A percentile compares a stretch with the other conserved stretches of the same genome.
Evolutionary conservation across 2,113 vertebrate genomes (phyloP).

Genomic region (Psettodes erumei): DNA sequence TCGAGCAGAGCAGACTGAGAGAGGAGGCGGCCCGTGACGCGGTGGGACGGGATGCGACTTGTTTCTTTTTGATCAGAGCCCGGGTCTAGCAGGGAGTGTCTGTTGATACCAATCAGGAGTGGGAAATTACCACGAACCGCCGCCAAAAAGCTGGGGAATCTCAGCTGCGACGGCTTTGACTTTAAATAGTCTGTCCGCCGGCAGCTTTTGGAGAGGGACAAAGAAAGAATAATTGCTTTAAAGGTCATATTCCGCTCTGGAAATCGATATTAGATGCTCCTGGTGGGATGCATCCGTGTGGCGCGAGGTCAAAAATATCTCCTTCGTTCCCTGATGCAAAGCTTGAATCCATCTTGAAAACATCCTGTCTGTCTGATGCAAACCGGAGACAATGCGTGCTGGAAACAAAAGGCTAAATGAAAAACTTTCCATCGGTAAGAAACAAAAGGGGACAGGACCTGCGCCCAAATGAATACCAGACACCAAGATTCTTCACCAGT

Average conservation of each 20-base stretch:
- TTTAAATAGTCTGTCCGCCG: slow-evolving; percentile 12
- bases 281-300: neutral
- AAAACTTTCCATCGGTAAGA: slow-evolving; percentile 35
- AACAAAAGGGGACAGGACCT: slow-evolving; percentile 20
- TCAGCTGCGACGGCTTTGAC: slow-evolving; percentile 7
- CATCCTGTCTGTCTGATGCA: slow-evolving; percentile 21
- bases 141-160: slow-evolving; percentile 7
- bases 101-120: slow-evolving; percentile 40
- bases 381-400: slow-evolving; percentile 23
- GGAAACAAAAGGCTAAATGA: slow-evolving; percentile 2
- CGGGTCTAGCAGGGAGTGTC: slow-evolving; percentile 28
- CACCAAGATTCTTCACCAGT: slow-evolving; percentile 16
- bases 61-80: slow-evolving; percentile 40
- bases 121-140: slow-evolving; percentile 27
- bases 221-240: slow-evolving; percentile 4
- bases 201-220: neutral
- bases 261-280: slow-evolving; percentile 24
- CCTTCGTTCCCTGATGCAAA: neutral
- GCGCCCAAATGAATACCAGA: slow-evolving; percentile 48
- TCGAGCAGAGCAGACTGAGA: neutral
- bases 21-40: slow-evolving; percentile 18
- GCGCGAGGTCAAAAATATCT: neutral
- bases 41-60: slow-evolving; percentile 52
- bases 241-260: slow-evolving; percentile 4
- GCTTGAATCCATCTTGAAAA: slow-evolving; percentile 22